Base-by-base conservation (phyloP, 2,888 invertebrate species). In the Eristalinus sepulchralis region DNA sequence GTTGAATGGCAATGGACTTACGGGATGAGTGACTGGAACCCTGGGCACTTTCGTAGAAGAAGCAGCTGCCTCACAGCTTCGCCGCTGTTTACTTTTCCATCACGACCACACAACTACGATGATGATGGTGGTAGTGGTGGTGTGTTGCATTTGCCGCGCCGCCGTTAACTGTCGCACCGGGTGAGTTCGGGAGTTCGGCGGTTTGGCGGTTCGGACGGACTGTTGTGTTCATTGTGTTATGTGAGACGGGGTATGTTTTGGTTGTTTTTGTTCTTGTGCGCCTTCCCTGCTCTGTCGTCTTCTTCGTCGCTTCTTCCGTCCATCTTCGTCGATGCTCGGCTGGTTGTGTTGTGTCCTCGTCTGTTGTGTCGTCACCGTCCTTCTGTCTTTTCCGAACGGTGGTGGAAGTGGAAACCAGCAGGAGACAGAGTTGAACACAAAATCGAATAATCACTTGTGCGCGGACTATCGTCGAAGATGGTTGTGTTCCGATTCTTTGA, bases 371-470 rank as follows among this genome's bases (percentile, higher is more conserved):
- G 57, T 59, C 34, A 22, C 59, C 62, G 53, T 64, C 64, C n/a
- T 64, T 27, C 47, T 55, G 39, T 78, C 75, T 24, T 66, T 57
- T 57, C 78, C 78, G 81, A 78, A 75, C 60, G 67, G 86, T 86
- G 82, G 86, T 86, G 57, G 57, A 67, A 67, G 86, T 86, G 73
- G 71, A 81, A 85, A 85, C 67, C 82, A 86, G 81, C 86, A 86
- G 82, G 78, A 85, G 82, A 82, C 78, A 82, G 71, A 78, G 82
- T 75, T 78, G 70, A 75, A 82, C 71, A 72, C 71, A 72, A 70
- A 78, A 78, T 63, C 47, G 88, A 91, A 89, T 91, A 91, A 91
- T 91, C 91, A 91, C 90, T 91, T 91, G 91, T 90, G 89, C 90
- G 90, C 91, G 90, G 90, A 89, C 91, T 90, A 89, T 91, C 89